A percentile compares a stretch with the other conserved stretches of the same genome.
Conservation (phyloP, 2,113 vertebrate genomes). For the Trichechus manatus region DNA sequence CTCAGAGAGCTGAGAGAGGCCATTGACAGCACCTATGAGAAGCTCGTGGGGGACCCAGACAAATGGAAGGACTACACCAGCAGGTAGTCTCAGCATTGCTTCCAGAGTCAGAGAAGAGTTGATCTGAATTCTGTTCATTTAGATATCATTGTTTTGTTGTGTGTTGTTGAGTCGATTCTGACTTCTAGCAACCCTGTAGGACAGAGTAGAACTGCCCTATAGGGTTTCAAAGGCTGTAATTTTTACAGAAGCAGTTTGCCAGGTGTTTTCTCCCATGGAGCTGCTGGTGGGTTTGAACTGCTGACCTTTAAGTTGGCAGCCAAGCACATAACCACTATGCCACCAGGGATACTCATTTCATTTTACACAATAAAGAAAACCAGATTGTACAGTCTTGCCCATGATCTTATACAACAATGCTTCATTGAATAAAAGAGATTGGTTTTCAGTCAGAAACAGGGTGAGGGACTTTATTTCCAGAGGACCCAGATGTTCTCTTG, state of each 20-base stretch:
- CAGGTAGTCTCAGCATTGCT: conserved; percentile 87
- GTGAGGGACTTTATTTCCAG: background rate
- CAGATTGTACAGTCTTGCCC: background rate
- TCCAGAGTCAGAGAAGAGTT: rapidly evolving
- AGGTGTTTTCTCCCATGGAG: background rate
- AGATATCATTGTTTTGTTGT: background rate
- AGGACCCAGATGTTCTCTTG: background rate
- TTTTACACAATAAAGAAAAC: background rate
- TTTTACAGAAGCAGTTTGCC: background rate
- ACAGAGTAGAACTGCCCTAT: background rate
- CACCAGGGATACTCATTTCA: background rate
- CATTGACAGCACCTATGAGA: conserved; percentile 88
- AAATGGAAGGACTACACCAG: conserved; percentile 94
- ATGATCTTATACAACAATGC: background rate
- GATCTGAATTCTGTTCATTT: background rate
- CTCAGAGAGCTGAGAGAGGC: conserved; percentile 90
- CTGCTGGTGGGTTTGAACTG: background rate
- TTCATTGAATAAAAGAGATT: background rate
- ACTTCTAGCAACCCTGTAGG: background rate
- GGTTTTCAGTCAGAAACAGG: background rate
- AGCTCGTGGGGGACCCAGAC: conserved; percentile 92
- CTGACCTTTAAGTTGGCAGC: background rate
- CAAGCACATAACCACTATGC: background rate
- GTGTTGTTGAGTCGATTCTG: background rate
- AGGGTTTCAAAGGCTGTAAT: background rate